Evolutionary conservation across 1,140 invertebrate species (phyloP), one percentile per base, ranked within the genome.

Genomic region (Trichonephila clavata): DNA sequence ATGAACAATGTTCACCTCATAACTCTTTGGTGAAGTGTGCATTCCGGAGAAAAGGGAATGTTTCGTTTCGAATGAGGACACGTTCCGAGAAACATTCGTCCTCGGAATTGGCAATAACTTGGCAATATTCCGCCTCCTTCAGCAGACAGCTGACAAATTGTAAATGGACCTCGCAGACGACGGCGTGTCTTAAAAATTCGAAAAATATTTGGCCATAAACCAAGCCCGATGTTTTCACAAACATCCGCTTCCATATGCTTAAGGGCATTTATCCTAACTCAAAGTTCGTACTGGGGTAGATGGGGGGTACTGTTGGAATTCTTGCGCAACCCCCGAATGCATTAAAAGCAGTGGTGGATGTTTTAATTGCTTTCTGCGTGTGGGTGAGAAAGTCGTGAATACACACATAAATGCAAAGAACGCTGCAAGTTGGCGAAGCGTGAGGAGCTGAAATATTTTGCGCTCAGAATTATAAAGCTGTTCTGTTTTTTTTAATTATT

Each of bases 141-240:
- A 10, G 21, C 65, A 68, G 65, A 68, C 21, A 68, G 65, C 65
- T 68, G 21, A 61, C 84, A 86, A 86, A 86, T 86, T 86, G 39
- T 43, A 83, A 83, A 83, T 83, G 39, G 80, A 50, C 39, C 50
- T 83, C 16, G 87, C 24, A 77, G 68, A 50, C 65, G 50, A 57
- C 87, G 87, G 21, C 65, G 43, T 20, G 87, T 90, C 87, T 71
- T 57, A 27, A 71, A 80, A 90, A 90, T 90, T 77, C 57, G 39
- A 59, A 90, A 90, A 90, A 90, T 90, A 90, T 90, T 90, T 80
- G 61, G 65, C 87, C 87, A 80, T 90, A 90, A 90, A 90, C 65
- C 61, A 77, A 50, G 68, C 20, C 10, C 24, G 86, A 87, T 87
- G 86, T 87, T 87, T 87, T 87, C 86, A 39, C 65, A 89, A 50